phyloP scores from a whole-genome alignment of 2,113 vertebrate genomes.

The Callipepla californica region DNA sequence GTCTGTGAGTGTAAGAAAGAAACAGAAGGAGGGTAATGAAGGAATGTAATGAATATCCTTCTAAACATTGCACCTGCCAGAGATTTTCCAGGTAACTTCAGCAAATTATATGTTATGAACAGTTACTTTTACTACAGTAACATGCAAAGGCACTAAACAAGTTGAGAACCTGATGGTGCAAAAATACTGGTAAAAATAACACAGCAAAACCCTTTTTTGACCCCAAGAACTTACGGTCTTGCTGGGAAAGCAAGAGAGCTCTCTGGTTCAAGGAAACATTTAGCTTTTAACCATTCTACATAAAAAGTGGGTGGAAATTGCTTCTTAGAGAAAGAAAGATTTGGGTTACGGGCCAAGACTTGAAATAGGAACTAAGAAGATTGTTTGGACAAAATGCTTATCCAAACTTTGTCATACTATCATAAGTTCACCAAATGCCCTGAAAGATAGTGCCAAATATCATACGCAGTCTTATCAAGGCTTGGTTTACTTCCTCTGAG shows the following conservation, averaged over 20 bases:
- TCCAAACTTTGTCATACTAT: background rate
- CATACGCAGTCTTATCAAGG: background rate
- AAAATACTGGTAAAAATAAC: slow-evolving; percentile 24
- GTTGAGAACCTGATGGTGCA: background rate
- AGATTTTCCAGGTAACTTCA: background rate
- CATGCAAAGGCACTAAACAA: background rate
- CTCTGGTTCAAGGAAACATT: slow-evolving; percentile 17
- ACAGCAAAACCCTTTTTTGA: background rate
- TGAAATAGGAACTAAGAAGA: background rate
- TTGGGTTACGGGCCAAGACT: background rate
- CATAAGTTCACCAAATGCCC: background rate
- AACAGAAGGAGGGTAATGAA: background rate
- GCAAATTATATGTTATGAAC: background rate
- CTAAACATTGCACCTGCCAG: background rate
- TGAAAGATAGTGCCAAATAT: background rate
- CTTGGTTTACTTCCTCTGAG: background rate
- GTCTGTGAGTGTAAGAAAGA: background rate
- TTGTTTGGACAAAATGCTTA: background rate
- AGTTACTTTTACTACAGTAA: slow-evolving; percentile 18
- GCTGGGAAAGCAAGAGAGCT: slow-evolving; percentile 8
- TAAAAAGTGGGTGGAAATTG: background rate
- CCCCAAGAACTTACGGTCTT: background rate
- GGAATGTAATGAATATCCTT: background rate
- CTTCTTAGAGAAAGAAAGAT: background rate
- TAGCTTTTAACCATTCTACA: background rate